phyloP scores from a whole-genome alignment of 2,888 invertebrate genomes.

The Teinopalpus imperialis region DNA sequence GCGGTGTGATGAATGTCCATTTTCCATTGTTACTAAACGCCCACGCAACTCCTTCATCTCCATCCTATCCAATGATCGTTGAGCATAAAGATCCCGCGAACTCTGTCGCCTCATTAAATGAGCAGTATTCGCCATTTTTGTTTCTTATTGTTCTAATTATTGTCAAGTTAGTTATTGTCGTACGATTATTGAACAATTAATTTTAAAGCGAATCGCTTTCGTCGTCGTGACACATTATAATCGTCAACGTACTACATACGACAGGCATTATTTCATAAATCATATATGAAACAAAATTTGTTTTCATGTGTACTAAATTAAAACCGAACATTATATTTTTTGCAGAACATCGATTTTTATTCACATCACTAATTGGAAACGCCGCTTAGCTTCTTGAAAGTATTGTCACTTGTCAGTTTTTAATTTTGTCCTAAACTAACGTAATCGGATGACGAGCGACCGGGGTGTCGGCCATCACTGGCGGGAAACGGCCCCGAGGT shows the following conservation, averaged over 20 bases:
- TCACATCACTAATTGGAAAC: conserved; percentile 31
- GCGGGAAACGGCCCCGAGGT: conserved; percentile 52
- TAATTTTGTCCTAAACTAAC: neutral
- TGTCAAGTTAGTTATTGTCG: conserved; percentile 34
- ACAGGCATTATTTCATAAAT: conserved; percentile 44
- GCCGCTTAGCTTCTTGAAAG: conserved; percentile 24
- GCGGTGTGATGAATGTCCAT: conserved; percentile 76
- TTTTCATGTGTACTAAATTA: conserved; percentile 44
- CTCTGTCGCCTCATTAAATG: conserved; percentile 94
- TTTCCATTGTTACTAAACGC: conserved; percentile 88
- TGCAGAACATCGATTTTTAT: conserved; percentile 30
- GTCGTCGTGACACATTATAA: conserved; percentile 67
- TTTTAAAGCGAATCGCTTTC: conserved; percentile 54
- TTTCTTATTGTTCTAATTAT: conserved; percentile 19
- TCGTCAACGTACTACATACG: conserved; percentile 51
- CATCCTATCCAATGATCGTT: conserved; percentile 91
- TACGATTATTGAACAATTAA: conserved; percentile 32
- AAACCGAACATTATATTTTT: conserved; percentile 43
- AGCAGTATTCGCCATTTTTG: conserved; percentile 93
- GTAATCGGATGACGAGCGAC: conserved; percentile 37
- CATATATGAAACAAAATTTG: conserved; percentile 28
- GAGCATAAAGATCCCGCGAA: conserved; percentile 90
- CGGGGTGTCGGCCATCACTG: conserved; percentile 46
- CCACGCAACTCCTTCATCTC: conserved; percentile 94
- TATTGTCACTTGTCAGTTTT: conserved; percentile 28